Base-by-base conservation (phyloP, 2,113 vertebrate genomes). In the Elanoides forficatus region DNA sequence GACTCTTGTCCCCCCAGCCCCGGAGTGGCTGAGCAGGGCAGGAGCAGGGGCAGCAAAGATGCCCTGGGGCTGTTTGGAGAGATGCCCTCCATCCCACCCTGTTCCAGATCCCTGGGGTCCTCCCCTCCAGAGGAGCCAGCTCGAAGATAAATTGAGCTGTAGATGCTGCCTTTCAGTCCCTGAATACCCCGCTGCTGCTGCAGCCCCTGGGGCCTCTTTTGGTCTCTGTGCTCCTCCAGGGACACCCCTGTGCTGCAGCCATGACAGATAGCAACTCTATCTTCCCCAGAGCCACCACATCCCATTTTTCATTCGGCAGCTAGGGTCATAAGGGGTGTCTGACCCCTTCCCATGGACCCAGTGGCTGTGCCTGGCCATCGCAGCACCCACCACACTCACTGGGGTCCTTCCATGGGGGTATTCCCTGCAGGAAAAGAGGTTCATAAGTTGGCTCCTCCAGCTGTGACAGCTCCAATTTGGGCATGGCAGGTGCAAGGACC, bases 211-310 rank as follows among this genome's bases (percentile, higher is more conserved):
- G 4, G 15, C 18, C 36, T 79, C 55, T 42, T 62, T 10, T 30
- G 20, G 16, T 56, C 32, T 25, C 48, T 45, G 75, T 63, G 73
- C 58, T 87, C 43, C 52, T n/a, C 73, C 50, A 25, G 5, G 4
- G 15, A 45, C 60, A 36, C 7, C 12, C 42, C 52, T 45, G 66
- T 4, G 3, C 89, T 80, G 72, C 62, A 84, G 45, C 76, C 30
- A 2, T 0, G 2, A 56, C 56, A 25, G 17, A 14, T 2, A 1
- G 52, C 72, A 66, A 42, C 45, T 66, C 38, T 36, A 1, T 73
- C 32, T 27, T 65, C 26, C n/a, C 53, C 4, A 4, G n/a, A 75
- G 38, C 47, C 18, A 8, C 43, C 53, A 42, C 32, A 43, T 79
- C 66, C 42, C 27, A 8, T 29, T 38, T 45, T 52, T 65, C 18